Evolutionary conservation across 2,113 vertebrate genomes (phyloP).

Genomic region (Pollimyrus isidori): DNA sequence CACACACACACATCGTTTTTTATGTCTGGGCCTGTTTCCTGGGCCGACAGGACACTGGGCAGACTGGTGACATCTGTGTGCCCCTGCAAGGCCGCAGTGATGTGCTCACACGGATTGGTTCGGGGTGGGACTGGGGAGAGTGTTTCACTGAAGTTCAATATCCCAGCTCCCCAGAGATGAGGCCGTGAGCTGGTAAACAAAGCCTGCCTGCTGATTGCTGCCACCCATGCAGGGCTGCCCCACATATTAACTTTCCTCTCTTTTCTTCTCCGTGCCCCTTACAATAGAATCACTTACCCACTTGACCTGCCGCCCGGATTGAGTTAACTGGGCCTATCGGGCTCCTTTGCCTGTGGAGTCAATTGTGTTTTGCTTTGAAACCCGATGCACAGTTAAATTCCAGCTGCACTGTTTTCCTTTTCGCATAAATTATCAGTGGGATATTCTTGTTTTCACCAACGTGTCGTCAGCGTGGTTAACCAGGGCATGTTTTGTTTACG

Average conservation of each 20-base stretch:
- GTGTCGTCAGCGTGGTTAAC: slow-evolving; percentile 18
- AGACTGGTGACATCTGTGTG: background rate
- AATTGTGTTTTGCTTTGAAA: slow-evolving; percentile 2
- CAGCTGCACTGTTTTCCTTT: background rate
- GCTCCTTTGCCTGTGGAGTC: background rate
- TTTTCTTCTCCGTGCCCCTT: background rate
- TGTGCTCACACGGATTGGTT: slow-evolving; percentile 1
- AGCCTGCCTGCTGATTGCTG: slow-evolving; percentile 2
- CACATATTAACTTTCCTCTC: background rate
- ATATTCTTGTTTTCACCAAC: slow-evolving; percentile 4
- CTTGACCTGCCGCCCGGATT: slow-evolving; percentile 1
- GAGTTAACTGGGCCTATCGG: slow-evolving; percentile 1
- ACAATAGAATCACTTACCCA: slow-evolving; percentile 7
- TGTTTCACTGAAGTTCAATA: background rate
- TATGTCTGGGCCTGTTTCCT: background rate
- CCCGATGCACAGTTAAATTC: background rate
- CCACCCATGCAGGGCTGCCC: slow-evolving; percentile 1
- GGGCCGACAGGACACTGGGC: background rate
- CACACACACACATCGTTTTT: background rate
- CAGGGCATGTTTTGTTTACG: slow-evolving; percentile 4
- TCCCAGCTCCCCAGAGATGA: background rate
- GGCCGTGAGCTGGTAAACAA: slow-evolving; percentile 3
- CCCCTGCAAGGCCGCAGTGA: background rate
- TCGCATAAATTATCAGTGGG: slow-evolving; percentile 3
- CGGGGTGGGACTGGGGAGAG: background rate